Evolutionary conservation across 2,113 vertebrate species (phyloP).

Genomic region (Phrynosoma platyrhinos): DNA sequence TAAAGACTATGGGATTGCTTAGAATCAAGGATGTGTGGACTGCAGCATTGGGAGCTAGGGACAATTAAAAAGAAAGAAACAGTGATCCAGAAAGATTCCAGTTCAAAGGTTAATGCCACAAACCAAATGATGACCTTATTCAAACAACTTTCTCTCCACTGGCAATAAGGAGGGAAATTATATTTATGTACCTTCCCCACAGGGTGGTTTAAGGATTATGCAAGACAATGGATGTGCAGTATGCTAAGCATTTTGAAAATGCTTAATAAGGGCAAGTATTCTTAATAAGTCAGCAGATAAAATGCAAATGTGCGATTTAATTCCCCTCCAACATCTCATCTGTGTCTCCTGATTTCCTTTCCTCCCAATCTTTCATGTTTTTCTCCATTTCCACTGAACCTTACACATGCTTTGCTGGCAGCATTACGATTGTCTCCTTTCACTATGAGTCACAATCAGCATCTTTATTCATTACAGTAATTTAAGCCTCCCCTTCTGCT

Average conservation of each 20-base stretch:
- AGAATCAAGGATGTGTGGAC: background rate
- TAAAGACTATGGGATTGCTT: background rate
- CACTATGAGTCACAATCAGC: background rate
- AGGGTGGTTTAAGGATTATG: background rate
- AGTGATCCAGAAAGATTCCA: background rate
- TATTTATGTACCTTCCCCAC: background rate
- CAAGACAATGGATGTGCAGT: background rate
- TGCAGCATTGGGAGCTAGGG: background rate
- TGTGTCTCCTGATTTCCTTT: background rate
- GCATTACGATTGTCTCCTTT: background rate
- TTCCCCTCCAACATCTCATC: background rate
- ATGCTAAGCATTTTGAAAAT: background rate
- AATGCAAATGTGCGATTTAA: background rate
- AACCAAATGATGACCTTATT: background rate
- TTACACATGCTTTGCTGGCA: conserved; percentile 5
- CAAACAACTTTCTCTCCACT: too few relatives aligned
- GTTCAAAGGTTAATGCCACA: background rate
- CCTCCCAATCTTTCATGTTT: background rate
- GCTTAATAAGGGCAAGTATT: background rate
- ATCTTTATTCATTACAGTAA: conserved; percentile 9
- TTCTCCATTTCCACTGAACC: background rate
- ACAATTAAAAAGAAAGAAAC: background rate
- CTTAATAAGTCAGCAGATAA: background rate
- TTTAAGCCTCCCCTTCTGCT: background rate
- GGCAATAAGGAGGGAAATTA: background rate